Evolutionary conservation across 1,140 invertebrate genomes (phyloP).

Genomic region (Drosophila sucinea): DNA sequence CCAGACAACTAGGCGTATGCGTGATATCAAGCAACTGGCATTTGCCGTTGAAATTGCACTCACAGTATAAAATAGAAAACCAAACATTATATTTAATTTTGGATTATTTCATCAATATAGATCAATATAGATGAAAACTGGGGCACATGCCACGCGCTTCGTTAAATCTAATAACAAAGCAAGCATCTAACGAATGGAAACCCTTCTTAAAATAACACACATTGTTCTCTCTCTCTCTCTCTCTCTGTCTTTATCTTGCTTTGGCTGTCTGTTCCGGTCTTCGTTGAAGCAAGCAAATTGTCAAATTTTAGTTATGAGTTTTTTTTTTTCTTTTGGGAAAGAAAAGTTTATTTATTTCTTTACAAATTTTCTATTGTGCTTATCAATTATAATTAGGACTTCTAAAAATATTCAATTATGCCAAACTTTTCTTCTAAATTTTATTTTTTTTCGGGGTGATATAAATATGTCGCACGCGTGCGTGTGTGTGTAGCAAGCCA

Average conservation of each 20-base stretch:
- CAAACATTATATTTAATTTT: conserved; percentile 14
- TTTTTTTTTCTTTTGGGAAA: background rate
- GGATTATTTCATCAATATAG: background rate
- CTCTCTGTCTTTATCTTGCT: background rate
- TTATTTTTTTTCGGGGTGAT: background rate
- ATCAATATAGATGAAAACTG: too few relatives aligned
- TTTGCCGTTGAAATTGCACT: background rate
- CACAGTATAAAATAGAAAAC: background rate
- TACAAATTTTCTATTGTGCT: conserved; percentile 3
- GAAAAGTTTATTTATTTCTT: background rate
- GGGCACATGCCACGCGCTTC: conserved; percentile 34
- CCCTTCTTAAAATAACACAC: conserved; percentile 46
- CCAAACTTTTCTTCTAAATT: conserved; percentile 22
- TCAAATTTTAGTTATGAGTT: background rate
- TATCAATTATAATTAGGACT: conserved; percentile 9
- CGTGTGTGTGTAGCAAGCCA: conserved; percentile 14
- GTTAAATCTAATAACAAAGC: conserved; percentile 58
- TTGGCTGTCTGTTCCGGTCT: background rate
- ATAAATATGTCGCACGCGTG: background rate
- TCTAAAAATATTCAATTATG: conserved; percentile 27
- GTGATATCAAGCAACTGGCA: conserved; percentile 39
- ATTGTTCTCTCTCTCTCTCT: background rate
- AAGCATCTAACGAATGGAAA: conserved; percentile 25
- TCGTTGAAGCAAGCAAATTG: background rate
- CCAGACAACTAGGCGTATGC: conserved; percentile 55